Conservation (phyloP, 2,888 invertebrate species). For the Ceraclea dissimilis region DNA sequence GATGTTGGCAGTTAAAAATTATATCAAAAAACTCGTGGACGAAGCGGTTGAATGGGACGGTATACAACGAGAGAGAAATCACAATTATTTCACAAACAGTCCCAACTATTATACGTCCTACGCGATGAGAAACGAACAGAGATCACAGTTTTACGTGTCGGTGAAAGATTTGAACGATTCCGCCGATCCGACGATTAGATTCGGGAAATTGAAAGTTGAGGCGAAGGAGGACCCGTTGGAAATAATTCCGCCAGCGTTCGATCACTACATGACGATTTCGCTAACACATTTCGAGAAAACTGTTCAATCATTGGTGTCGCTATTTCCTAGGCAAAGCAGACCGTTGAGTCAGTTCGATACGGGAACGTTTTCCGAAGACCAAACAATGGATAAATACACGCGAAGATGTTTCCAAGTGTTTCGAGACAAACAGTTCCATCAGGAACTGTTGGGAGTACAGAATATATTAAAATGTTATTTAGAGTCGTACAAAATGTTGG, state of each 20-base stretch:
- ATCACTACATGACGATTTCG: conserved; percentile 36
- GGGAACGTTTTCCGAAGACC: conserved; percentile 39
- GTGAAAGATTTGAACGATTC: conserved; percentile 31
- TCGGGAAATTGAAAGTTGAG: conserved; percentile 39
- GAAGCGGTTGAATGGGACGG: conserved; percentile 35
- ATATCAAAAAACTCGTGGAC: conserved; percentile 39
- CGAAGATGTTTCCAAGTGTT: conserved; percentile 45
- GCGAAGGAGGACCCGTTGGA: conserved; percentile 37
- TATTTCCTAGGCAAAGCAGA: conserved; percentile 44
- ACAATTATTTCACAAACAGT: conserved; percentile 1
- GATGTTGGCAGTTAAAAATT: conserved; percentile 43
- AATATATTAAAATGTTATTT: conserved; percentile 38
- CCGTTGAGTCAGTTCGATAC: conserved; percentile 46
- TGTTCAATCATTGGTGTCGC: conserved; percentile 36
- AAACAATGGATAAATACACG: conserved; percentile 44
- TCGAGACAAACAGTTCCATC: conserved; percentile 44
- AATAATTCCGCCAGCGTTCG: conserved; percentile 36
- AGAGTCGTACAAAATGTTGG: conserved; percentile 33
- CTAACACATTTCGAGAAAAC: conserved; percentile 37
- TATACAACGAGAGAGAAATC: not conserved
- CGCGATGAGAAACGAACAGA: conserved; percentile 33
- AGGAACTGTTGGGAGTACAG: conserved; percentile 41
- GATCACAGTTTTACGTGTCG: conserved; percentile 44
- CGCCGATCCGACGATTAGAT: conserved; percentile 32
- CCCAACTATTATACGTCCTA: conserved; percentile 5